Base-by-base conservation (phyloP, 2,113 vertebrate species). In the Notothenia rossii region DNA sequence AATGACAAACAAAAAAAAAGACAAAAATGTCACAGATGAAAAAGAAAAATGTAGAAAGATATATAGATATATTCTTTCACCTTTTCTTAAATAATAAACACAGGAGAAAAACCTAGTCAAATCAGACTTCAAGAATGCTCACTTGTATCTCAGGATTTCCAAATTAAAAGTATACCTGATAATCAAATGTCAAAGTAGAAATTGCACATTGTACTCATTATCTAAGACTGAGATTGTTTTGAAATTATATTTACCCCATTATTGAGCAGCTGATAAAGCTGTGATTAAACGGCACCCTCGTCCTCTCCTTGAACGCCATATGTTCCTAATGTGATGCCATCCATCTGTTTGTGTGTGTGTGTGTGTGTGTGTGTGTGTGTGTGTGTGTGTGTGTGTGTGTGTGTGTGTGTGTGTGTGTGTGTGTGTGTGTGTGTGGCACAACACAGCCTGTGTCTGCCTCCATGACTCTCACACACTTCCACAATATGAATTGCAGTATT, bases 281-380 rank as follows among this genome's bases (percentile, higher is more conserved):
- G 18, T 64, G 79, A 86, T 81, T 75, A 89, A 84, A 83, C 48
- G 45, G 58, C 15, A 49, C 33, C 50, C 53, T 45, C 20, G 14
- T 65, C 48, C 81, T 66, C 12, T 18, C 33, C 36, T 65, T n/a
- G 15, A 67, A 55, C 3, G 46, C 77, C 76, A 83, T 86, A 87
- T 86, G 83, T 73, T 85, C 49, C 48, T 43, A 66, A 40, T 50
- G 55, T 78, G 61, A 29, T 61, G 83, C 48, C 70, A 46, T 76
- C 72, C 67, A 7, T 83, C 65, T 88, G 81, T 75, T 79, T 25
- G 25, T 25, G 2, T 25, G 25, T 25, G 2, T 25, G 25, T 25
- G 25, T 25, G 2, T 25, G 25, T 88, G 81, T 75, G 77, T 25
- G 25, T 25, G 25, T 25, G 2, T 25, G 25, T 88, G 81, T 75